Base-by-base conservation (phyloP, 2,797 vertebrate species). In the Gallinago nigripennis region DNA sequence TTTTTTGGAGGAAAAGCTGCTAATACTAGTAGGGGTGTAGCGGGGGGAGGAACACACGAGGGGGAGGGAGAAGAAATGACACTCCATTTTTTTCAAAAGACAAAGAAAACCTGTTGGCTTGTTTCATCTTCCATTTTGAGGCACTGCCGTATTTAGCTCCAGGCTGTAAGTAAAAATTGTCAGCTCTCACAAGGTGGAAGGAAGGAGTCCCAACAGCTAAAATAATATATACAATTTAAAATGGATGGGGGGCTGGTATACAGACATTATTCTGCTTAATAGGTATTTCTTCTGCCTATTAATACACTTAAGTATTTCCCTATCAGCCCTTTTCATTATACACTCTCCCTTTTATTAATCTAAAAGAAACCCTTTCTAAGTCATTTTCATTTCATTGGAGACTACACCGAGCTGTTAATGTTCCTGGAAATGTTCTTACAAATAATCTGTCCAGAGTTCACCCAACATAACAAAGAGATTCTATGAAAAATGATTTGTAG, bases 1-100 rank as follows among this genome's bases (percentile, higher is more conserved):
- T 98, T 98, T 98, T 97, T 95, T 95, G 91, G 95, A 97, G 99
- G 98, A 99, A 99, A 98, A 97, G 97, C 98, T 98, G 90, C 92
- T 95, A 50, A 65, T 45, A 24, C 60, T 46, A 31, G 25, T 6
- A 39, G 71, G 92, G 84, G 86, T 78, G 33, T 51, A 86, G 46
- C 4, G 8, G 68, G 91, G 93, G 75, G 24, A 84, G 71, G 88
- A 80, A 90, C 31, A 25, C 53, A 41, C 3, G 8, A 87, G 7
- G 25, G 68, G 88, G 51, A 82, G 72, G 76, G 56, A 83, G 58
- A 72, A 92, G 88, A 95, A 95, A 92, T 88, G 85, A 97, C 92
- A 88, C 54, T 92, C 75, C n/a, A 50, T 93, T 94, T 92, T 95
- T 92, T 86, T 82, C 88, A 93, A 80, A 95, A 83, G 79, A 80